Percentiles rank a stretch among this genome's conserved stretches.
Conservation (phyloP, 2,113 vertebrate species). For the human region DNA sequence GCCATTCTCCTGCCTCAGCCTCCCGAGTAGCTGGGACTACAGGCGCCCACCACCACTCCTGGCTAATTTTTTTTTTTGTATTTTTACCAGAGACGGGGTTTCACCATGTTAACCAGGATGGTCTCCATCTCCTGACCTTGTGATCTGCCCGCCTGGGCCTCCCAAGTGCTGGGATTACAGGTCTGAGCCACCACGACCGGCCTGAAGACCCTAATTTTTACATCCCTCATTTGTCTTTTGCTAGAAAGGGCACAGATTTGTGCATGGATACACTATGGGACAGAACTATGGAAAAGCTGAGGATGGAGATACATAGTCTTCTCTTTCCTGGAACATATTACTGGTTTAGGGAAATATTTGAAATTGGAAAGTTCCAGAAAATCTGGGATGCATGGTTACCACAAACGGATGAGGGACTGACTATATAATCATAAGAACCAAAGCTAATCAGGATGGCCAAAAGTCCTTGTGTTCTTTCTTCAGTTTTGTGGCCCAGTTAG, state of each 20-base stretch:
- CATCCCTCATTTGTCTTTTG: neutral
- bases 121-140: too few species aligned
- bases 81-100: too few species aligned
- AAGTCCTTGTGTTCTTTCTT: neutral
- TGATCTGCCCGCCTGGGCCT: too few species aligned
- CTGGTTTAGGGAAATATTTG: slow-evolving; percentile 22
- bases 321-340: slow-evolving; percentile 44
- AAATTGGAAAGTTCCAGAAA: slow-evolving; percentile 49
- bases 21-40: too few species aligned
- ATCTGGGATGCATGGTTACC: neutral
- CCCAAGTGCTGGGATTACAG: too few species aligned
- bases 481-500: neutral
- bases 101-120: too few species aligned
- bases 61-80: too few species aligned
- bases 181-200: too few species aligned
- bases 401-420: neutral
- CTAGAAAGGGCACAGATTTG: neutral
- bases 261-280: neutral
- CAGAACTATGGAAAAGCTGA: slow-evolving; percentile 21
- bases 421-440: neutral
- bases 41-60: too few species aligned
- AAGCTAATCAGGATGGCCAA: neutral
- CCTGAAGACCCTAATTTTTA: neutral
- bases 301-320: neutral
- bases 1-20: too few species aligned